Conservation (phyloP, 2,113 vertebrate species). For the Rana temporaria region DNA sequence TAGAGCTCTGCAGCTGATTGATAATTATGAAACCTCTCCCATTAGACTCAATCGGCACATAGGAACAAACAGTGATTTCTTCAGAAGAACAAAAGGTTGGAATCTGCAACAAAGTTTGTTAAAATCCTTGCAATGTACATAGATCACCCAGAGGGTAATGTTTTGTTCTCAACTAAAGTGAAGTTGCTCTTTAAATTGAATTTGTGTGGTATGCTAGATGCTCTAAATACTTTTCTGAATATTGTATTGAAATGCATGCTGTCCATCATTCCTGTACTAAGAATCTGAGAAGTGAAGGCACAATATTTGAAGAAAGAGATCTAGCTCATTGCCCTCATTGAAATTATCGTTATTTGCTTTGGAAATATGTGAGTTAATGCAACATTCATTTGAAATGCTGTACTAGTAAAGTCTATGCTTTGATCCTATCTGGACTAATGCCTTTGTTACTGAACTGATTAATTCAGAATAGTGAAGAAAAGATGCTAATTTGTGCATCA, state of each 20-base stretch:
- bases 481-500: constrained; percentile 81
- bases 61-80: too few species aligned
- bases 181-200: too few species aligned
- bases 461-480: constrained; percentile 78
- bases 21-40: too few species aligned
- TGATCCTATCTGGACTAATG: constrained; percentile 81
- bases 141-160: too few species aligned
- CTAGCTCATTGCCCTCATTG: constrained; percentile 6
- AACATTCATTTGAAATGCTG: constrained; percentile 76
- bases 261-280: too few species aligned
- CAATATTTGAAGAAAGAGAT: background rate
- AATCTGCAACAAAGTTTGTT: too few species aligned
- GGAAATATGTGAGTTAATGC: constrained; percentile 69
- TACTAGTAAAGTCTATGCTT: constrained; percentile 77
- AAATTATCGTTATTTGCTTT: constrained; percentile 50
- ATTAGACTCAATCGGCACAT: too few species aligned
- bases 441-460: constrained; percentile 81
- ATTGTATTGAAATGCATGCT: too few species aligned
- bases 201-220: background rate
- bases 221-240: background rate
- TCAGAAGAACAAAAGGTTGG: too few species aligned
- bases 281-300: background rate
- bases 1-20: too few species aligned
- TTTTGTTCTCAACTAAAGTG: too few species aligned
- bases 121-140: too few species aligned